A percentile compares a stretch with the other conserved stretches of the same genome.
Conservation (phyloP, 1,140 invertebrate genomes). For the Pseudomyrmex flavicornis region DNA sequence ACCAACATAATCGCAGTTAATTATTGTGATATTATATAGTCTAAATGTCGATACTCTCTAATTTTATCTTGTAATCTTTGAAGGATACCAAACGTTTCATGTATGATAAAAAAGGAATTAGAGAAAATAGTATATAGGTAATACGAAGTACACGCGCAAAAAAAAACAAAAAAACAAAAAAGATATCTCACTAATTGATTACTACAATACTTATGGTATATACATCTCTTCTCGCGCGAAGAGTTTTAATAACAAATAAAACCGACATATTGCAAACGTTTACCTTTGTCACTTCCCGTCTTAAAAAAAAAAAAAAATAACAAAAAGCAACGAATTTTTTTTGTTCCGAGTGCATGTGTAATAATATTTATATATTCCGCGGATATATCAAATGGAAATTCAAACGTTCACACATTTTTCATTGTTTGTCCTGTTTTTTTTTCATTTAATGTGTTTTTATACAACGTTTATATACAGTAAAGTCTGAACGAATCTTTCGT, state of each 20-base stretch:
- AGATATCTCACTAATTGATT: constrained; percentile 71
- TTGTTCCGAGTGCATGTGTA: not conserved
- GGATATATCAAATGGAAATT: not conserved
- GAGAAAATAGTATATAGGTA: constrained; percentile 58
- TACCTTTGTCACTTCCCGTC: constrained; percentile 22
- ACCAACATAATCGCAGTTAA: constrained; percentile 53
- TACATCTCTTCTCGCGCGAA: constrained; percentile 55
- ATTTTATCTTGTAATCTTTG: constrained; percentile 75
- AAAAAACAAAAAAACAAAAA: not conserved
- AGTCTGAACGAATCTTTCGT: not conserved
- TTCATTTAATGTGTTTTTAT: constrained; percentile 7
- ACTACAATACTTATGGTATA: constrained; percentile 50
- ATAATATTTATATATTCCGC: constrained; percentile 23
- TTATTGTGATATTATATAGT: constrained; percentile 69
- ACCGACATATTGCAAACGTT: constrained; percentile 63
- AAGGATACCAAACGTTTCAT: constrained; percentile 71
- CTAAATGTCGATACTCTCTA: constrained; percentile 76
- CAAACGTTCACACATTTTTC: no score
- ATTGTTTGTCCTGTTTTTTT: no score
- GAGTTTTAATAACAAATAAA: constrained; percentile 68
- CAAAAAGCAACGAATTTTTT: not conserved
- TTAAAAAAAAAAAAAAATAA: constrained; percentile 6
- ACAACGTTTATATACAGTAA: constrained; percentile 32
- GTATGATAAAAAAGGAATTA: constrained; percentile 60
- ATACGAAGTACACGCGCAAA: constrained; percentile 71